Evolutionary conservation across 2,797 vertebrate genomes (phyloP).

Genomic region (Orestias chungarensis): DNA sequence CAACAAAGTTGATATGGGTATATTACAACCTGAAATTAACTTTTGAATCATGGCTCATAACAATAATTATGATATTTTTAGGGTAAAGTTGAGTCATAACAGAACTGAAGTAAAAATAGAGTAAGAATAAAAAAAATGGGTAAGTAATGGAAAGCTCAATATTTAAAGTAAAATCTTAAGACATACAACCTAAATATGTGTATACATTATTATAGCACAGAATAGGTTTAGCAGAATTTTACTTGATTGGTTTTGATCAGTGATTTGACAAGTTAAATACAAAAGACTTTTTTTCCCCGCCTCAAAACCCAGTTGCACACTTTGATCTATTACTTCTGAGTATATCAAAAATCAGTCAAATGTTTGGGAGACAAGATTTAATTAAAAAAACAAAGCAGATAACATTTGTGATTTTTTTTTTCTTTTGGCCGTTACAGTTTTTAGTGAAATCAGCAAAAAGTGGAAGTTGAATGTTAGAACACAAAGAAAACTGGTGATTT

Average conservation of each 20-base stretch:
- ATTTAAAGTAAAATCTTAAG: conserved; percentile 69
- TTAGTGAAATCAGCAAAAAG: neutral
- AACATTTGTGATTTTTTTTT: neutral
- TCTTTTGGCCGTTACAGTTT: neutral
- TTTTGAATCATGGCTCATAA: conserved; percentile 86
- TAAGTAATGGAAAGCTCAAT: conserved; percentile 69
- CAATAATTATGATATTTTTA: conserved; percentile 81
- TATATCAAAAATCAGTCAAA: neutral
- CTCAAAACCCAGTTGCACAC: neutral
- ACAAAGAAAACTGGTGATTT: neutral
- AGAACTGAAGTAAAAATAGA: conserved; percentile 61
- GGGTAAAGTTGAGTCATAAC: conserved; percentile 65
- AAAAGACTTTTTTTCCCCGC: too few relatives aligned
- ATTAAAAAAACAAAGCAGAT: neutral
- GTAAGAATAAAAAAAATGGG: conserved; percentile 79
- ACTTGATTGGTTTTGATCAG: neutral
- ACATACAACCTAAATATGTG: conserved; percentile 36
- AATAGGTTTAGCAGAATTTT: too few relatives aligned
- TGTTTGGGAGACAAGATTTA: neutral
- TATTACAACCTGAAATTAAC: conserved; percentile 92
- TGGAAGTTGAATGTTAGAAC: neutral
- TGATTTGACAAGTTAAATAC: neutral
- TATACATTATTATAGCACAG: too few relatives aligned
- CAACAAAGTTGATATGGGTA: conserved; percentile 88
- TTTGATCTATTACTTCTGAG: neutral